These are phyloP conservation scores for Sinocyclocheilus maitianheensis DNA, from an alignment of 2,113 vertebrate species.

Conservation along the genomic window DNA sequence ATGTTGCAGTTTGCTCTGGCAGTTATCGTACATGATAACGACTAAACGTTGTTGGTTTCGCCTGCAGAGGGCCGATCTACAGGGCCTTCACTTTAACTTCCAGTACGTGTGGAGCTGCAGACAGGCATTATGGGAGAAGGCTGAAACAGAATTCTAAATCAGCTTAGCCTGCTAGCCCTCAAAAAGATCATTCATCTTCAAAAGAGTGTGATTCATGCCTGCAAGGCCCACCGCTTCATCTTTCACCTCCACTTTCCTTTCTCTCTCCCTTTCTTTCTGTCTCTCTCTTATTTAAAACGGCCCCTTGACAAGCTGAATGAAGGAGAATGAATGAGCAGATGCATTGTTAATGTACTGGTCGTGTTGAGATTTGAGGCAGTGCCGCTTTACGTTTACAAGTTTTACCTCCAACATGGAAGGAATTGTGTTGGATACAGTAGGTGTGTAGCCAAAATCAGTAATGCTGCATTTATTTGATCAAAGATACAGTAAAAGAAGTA, in stretches of 20 bases:
- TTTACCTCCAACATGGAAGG: neutral
- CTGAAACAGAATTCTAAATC: slow-evolving; percentile 94
- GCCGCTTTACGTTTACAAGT: neutral
- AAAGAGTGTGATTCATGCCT: slow-evolving; percentile 89
- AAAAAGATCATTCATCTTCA: slow-evolving; percentile 93
- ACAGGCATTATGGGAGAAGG: slow-evolving; percentile 85
- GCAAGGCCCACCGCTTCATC: slow-evolving; percentile 84
- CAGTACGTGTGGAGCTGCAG: slow-evolving; percentile 86
- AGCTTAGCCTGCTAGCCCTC: slow-evolving; percentile 89
- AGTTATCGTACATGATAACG: slow-evolving; percentile 4
- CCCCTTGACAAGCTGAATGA: slow-evolving; percentile 87
- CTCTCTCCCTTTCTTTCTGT: slow-evolving; percentile 68
- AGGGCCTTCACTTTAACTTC: slow-evolving; percentile 75
- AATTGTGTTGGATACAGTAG: neutral
- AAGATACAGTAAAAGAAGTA: too few relatives aligned
- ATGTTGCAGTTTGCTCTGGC: neutral
- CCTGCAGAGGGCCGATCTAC: slow-evolving; percentile 78
- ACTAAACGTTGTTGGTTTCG: slow-evolving; percentile 5
- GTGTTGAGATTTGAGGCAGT: slow-evolving; percentile 24
- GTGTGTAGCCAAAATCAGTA: neutral
- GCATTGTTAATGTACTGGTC: slow-evolving; percentile 29
- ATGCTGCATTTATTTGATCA: too few relatives aligned
- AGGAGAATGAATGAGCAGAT: slow-evolving; percentile 76
- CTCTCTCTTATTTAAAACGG: slow-evolving; percentile 81
- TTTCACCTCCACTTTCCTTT: slow-evolving; percentile 87